Conservation (phyloP, 2,797 vertebrate genomes). For the Nyctibius grandis region DNA sequence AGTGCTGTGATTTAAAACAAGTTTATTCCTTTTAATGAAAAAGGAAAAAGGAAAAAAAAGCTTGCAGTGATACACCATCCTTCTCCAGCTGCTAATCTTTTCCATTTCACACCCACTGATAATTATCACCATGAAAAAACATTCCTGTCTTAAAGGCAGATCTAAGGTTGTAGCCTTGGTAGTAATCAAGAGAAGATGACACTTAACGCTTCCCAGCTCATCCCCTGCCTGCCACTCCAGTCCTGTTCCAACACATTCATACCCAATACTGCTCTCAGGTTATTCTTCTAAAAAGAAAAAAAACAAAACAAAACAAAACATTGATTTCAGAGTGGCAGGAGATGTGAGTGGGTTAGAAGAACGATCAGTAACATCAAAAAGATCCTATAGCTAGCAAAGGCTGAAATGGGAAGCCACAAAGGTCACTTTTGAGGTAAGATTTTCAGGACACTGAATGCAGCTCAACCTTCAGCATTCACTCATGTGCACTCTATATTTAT, state of each 20-base stretch:
- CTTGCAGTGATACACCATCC: not conserved
- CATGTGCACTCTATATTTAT: accelerated
- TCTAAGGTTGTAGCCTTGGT: constrained; percentile 23
- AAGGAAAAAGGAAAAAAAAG: constrained; percentile 34
- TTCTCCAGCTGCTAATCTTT: constrained; percentile 45
- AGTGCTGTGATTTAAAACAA: constrained; percentile 37
- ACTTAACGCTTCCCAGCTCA: not conserved
- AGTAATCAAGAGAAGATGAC: not conserved
- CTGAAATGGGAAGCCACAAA: not conserved
- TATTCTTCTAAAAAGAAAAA: not conserved
- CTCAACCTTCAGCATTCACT: not conserved
- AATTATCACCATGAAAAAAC: constrained; percentile 32
- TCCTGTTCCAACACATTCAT: not conserved
- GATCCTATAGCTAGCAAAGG: not conserved
- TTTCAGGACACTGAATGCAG: not conserved
- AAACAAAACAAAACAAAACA: not conserved
- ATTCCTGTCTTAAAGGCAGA: constrained; percentile 34
- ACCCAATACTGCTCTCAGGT: not conserved
- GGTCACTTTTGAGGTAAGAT: not conserved
- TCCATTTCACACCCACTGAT: constrained; percentile 57
- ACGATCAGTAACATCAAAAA: not conserved
- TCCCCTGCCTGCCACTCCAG: not conserved
- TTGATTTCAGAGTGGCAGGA: not conserved
- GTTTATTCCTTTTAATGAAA: constrained; percentile 52
- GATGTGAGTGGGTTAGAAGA: accelerated